These are phyloP conservation scores for Drosophila parabipectinata DNA, from an alignment of 1,140 invertebrate species.

Conservation along the genomic window DNA sequence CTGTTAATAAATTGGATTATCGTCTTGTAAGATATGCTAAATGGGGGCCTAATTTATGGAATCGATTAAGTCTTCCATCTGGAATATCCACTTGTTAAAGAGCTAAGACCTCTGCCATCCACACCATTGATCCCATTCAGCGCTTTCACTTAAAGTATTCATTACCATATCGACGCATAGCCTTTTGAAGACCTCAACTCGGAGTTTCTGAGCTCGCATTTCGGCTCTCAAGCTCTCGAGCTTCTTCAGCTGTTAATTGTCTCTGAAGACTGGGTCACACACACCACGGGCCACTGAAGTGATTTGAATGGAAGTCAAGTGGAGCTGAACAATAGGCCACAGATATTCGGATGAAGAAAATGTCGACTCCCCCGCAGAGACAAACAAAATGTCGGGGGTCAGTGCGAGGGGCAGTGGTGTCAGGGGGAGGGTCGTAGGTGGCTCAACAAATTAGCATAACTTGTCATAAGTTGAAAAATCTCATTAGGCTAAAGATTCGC, in stretches of 20 bases:
- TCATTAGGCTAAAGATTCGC: constrained; percentile 73
- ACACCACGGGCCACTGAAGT: constrained; percentile 33
- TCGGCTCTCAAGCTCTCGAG: constrained; percentile 27
- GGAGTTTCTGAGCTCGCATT: background rate
- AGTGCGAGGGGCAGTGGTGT: background rate
- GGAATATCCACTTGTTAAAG: background rate
- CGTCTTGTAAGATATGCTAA: constrained; percentile 1
- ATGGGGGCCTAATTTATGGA: background rate
- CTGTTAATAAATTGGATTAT: constrained; percentile 1
- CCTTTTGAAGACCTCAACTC: constrained; percentile 17
- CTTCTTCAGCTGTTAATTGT: constrained; percentile 51
- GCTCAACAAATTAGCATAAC: constrained; percentile 75
- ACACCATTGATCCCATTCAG: constrained; percentile 22
- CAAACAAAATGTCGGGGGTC: background rate
- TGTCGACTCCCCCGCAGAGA: constrained; percentile 48
- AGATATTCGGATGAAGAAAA: constrained; percentile 31
- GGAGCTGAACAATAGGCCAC: constrained; percentile 49
- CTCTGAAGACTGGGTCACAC: constrained; percentile 50
- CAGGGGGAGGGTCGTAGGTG: constrained; percentile 48
- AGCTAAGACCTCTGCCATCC: constrained; percentile 1
- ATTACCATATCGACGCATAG: constrained; percentile 36
- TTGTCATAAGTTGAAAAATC: constrained; percentile 83
- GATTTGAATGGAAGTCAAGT: constrained; percentile 54
- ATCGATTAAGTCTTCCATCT: background rate
- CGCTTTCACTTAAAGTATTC: constrained; percentile 47